Evolutionary conservation across 2,888 invertebrate species (phyloP), one percentile per base, ranked within the genome.

Genomic region (Oscheius myriophilus): DNA sequence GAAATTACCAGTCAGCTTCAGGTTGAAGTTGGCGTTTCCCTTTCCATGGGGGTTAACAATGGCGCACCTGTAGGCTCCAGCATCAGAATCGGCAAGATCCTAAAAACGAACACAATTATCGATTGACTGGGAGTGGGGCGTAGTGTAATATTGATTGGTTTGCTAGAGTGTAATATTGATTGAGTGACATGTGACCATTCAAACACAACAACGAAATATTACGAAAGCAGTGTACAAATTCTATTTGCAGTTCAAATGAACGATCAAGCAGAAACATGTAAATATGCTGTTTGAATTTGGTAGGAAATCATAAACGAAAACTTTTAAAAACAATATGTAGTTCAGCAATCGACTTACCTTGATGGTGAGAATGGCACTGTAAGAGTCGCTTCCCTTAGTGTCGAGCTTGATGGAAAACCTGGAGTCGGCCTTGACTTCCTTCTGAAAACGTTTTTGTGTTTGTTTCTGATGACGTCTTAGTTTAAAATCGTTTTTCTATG

Each of bases 1-100:
- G 11, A 4, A n/a, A n/a, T 59, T 33, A 80, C 86, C 86, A 42
- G 86, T 86, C 39, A 86, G 80, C 71, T 86, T 86, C 45, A 86
- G 75, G 79, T 86, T 86, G 82, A 86, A 86, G 82, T 86, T 86
- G 77, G 86, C 86, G 68, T 86, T 86, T 70, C 86, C 86, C 76
- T 87, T 87, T 70, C 86, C 86, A 75, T 85, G 86, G 43, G 86
- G 86, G 72, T 86, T 86, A 67, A 85, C 86, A 59, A 86, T 86
- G 72, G 86, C 85, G 73, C 86, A 86, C 65, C 84, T 78, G 83
- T 86, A 86, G 53, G 86, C 83, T 67, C 86, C 86, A 53, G 86
- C 86, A 67, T 86, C 86, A 45, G 81, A 77, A 67, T 86, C 86
- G 63, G 87, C 86, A 55, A 86, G 76, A 57, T 86, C 86, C 86